Evolutionary conservation across 2,888 invertebrate species (phyloP), one percentile per base, ranked within the genome.

Genomic region (Dyspetes luteomarginatus): DNA sequence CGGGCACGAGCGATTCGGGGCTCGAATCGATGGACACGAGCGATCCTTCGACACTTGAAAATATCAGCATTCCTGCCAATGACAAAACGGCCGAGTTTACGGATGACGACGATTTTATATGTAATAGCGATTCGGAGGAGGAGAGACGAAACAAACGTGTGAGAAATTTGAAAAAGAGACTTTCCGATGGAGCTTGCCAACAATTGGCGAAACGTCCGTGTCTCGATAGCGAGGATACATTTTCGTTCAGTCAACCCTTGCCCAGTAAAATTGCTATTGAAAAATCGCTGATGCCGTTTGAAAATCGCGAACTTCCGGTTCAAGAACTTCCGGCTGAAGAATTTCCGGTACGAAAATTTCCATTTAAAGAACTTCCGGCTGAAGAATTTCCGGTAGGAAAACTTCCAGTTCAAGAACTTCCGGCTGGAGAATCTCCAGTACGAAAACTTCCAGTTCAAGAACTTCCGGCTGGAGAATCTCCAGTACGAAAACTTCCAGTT

Each of bases 31-130:
- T 87, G 78, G 90, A 89, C 81, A 83, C 86, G 1, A 89, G 85
- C 62, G 82, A 84, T 52, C 72, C 76, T 17, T 86, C 86, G 0
- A 81, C 85, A 0, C 82, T 77, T 12, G 83, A 84, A 45, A 69
- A 36, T 19, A 22, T 9, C 0, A 24, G 45, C 3, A 24, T 52
- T 3, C 19, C 36, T 0, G 26, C 45, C 2, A 3, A 69, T 0
- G 30, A 36, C 4, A 78, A 80, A 17, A 68, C 68, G 0, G 17
- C 30, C 0, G 72, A 78, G 2, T 26, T 87, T 19, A 92, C 92
- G 83, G 95, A 96, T 86, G 95, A 94, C 88, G 96, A 96, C 86
- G 97, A 97, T 90, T 93, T 95, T 78, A 93, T 95, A 68, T 94
- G 92, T 12, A 95, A 95, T 84, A 96, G 96, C 92, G 96, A 95